Base-by-base conservation (phyloP, 23 tunicate species). In the Trididemnum nubilum region DNA sequence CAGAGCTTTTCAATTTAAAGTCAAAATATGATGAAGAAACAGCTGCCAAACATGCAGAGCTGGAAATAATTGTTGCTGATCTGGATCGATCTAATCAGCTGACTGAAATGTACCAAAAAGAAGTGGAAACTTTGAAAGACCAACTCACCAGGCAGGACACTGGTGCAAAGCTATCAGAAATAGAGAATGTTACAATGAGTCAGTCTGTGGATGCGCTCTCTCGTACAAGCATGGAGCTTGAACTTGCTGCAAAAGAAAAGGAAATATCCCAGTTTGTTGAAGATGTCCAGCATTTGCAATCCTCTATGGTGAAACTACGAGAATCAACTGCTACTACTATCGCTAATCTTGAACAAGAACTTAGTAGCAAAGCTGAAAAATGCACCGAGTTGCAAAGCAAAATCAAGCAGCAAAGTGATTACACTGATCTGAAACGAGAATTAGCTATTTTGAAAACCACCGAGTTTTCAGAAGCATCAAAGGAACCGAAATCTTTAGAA, bases 251-350 rank as follows among this genome's bases (percentile, higher is more conserved):
- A 39, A 96, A 96, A 85, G 99, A 96, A 58, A 88, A 83, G 36
- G 99, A 96, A 72, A 86, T 96, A n/a, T 44, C 87, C 25, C 98
- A 93, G 77, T 79, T 93, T 26, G 92, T 93, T 36, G 98, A 93
- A 64, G 93, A 93, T 51, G 85, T 93, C 12, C 92, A 87, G 36
- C 92, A 87, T 80, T 50, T 93, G 65, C 98, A 93, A 59, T 54
- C 61, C 21, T 79, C 86, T 22, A 81, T 93, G 87, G 67, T 66
- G 32, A 93, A 88, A 84, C 52, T 87, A 49, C 72, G 93, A 29
- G 98, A 93, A 64, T 64, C 93, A 36, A 75, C 98, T 31, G 86
- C 93, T 0, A 19, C 78, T 26, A 72, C 69, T 7, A 88, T 93
- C 44, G 90, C 86, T 21, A 84, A 84, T 33, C 54, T 93, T 3